phyloP scores from a whole-genome alignment of 2,888 invertebrate genomes.

The Sminthurinus aureus region DNA sequence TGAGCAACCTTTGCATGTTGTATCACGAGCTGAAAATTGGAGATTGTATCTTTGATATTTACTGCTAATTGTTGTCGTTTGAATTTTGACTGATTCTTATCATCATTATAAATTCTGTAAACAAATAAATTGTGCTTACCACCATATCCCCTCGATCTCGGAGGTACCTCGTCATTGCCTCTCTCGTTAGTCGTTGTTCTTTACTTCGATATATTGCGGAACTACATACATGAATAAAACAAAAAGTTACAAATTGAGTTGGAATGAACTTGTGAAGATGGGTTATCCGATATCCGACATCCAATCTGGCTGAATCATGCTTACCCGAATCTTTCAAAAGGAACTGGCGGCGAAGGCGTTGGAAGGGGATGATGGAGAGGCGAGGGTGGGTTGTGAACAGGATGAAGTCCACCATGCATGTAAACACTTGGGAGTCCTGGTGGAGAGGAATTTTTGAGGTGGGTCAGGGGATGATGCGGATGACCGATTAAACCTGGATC shows the following conservation, averaged over 20 bases:
- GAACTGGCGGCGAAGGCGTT: slow-evolving; percentile 65
- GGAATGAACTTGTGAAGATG: not conserved
- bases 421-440: slow-evolving; percentile 79
- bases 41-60: too few species aligned
- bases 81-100: too few species aligned
- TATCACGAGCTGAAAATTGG: slow-evolving; percentile 75
- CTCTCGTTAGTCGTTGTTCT: slow-evolving; percentile 83
- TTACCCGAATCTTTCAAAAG: slow-evolving; percentile 62
- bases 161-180: slow-evolving; percentile 96
- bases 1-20: slow-evolving; percentile 99
- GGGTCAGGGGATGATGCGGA: slow-evolving; percentile 60
- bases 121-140: not conserved
- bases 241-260: not conserved
- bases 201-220: slow-evolving; percentile 66
- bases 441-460: slow-evolving; percentile 57
- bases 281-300: not conserved
- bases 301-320: slow-evolving; percentile 4
- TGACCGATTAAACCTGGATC: slow-evolving; percentile 56
- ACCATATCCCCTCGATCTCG: slow-evolving; percentile 94
- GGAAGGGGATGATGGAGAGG: slow-evolving; percentile 74
- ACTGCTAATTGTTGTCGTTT: too few species aligned
- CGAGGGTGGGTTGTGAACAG: slow-evolving; percentile 82
- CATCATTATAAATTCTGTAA: too few species aligned
- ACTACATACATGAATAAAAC: slow-evolving; percentile 42
- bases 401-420: slow-evolving; percentile 67